Conservation (phyloP, 2,113 vertebrate species). For the Oceanites oceanicus region DNA sequence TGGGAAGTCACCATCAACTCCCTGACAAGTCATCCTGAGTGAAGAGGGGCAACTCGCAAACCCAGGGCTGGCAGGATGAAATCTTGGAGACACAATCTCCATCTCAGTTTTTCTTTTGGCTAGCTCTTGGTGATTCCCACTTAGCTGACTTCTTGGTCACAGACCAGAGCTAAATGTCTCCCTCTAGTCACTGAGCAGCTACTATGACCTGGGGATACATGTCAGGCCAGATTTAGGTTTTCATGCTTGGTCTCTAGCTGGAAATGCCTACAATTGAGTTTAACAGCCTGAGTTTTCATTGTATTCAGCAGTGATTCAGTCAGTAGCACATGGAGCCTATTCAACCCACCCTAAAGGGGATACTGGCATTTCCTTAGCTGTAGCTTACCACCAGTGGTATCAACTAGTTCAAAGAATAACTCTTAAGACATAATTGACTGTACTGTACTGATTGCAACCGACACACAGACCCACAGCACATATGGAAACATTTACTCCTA, state of each 20-base stretch:
- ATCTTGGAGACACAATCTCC: accelerated
- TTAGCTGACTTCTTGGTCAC: background rate
- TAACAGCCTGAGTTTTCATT: background rate
- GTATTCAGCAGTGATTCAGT: background rate
- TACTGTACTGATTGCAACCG: background rate
- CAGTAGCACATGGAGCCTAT: background rate
- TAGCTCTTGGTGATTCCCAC: background rate
- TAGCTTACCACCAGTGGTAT: background rate
- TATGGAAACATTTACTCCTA: background rate
- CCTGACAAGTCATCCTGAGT: background rate
- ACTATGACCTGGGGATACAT: background rate
- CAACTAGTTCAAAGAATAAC: background rate
- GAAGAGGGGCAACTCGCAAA: background rate
- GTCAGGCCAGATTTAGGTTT: background rate
- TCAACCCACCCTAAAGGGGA: background rate
- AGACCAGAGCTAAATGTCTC: background rate
- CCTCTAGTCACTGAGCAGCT: background rate
- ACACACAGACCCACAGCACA: background rate
- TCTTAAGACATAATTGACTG: background rate
- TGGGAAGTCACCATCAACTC: background rate
- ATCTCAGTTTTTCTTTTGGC: background rate
- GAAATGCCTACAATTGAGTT: background rate
- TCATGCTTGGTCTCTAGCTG: background rate
- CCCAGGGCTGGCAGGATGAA: background rate
- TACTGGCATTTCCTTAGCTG: background rate